These are phyloP conservation scores for Bombus soroeensis DNA, from an alignment of 1,140 invertebrate genomes.

Conservation along the genomic window DNA sequence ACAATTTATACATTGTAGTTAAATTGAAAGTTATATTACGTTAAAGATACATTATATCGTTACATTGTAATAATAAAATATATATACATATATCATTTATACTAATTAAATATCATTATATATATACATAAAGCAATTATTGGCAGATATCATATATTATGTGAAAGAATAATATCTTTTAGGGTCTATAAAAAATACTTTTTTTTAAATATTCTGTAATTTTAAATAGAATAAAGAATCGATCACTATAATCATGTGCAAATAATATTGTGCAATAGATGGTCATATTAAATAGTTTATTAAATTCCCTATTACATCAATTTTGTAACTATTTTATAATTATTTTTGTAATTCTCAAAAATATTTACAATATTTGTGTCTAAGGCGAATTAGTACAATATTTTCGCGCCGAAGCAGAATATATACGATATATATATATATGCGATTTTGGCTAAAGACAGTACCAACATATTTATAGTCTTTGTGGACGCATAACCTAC, in stretches of 20 bases:
- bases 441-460: neutral
- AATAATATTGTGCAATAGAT: neutral
- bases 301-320: neutral
- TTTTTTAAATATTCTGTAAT: neutral
- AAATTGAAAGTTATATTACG: neutral
- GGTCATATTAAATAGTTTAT: neutral
- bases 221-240: neutral
- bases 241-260: neutral
- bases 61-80: neutral
- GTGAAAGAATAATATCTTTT: neutral
- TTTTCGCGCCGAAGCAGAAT: neutral
- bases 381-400: neutral
- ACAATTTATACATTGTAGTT: neutral
- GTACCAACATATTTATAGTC: conserved; percentile 1
- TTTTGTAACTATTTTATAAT: neutral
- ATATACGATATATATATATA: too few relatives aligned
- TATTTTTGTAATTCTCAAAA: neutral
- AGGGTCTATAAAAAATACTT: neutral
- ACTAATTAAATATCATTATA: neutral
- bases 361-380: neutral
- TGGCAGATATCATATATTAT: neutral
- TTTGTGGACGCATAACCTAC: neutral
- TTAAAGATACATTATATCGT: neutral
- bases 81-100: neutral
- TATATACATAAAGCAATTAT: neutral